Evolutionary conservation across 2,113 vertebrate species (phyloP).

Genomic region (Artemisiospiza belli): DNA sequence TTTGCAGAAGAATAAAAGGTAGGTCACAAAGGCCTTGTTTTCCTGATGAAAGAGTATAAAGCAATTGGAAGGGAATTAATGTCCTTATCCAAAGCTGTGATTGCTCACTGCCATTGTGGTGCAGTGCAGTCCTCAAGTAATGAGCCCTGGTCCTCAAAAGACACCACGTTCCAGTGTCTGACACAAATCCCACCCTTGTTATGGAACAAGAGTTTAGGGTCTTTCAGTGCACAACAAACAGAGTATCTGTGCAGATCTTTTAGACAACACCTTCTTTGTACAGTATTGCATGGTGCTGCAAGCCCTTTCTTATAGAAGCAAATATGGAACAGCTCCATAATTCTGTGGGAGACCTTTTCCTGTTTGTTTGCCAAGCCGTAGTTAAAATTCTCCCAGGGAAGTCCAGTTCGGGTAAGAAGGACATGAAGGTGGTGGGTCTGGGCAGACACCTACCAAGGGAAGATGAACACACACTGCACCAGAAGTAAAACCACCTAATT

Average conservation of each 20-base stretch:
- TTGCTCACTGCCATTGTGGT: neutral
- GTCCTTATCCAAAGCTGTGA: neutral
- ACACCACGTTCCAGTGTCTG: neutral
- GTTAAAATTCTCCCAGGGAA: neutral
- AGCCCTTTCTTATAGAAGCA: slow-evolving; percentile 28
- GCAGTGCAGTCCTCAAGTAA: neutral
- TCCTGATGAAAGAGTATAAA: neutral
- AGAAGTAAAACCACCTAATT: neutral
- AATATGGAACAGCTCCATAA: slow-evolving; percentile 45
- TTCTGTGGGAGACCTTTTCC: slow-evolving; percentile 36
- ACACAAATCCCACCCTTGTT: neutral
- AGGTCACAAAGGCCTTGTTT: neutral
- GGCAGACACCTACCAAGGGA: neutral
- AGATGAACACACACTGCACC: neutral
- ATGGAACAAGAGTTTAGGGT: neutral
- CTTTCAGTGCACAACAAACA: slow-evolving; percentile 2
- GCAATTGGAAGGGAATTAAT: neutral
- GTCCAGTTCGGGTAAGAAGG: neutral
- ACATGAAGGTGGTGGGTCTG: neutral
- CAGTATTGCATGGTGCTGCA: neutral
- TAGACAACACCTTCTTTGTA: slow-evolving; percentile 43
- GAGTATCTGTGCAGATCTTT: slow-evolving; percentile 20
- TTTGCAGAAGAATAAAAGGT: neutral
- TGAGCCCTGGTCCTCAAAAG: neutral
- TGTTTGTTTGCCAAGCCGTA: slow-evolving; percentile 18